phyloP scores from a whole-genome alignment of 2,797 vertebrate species.

The Gallinago solitaria region DNA sequence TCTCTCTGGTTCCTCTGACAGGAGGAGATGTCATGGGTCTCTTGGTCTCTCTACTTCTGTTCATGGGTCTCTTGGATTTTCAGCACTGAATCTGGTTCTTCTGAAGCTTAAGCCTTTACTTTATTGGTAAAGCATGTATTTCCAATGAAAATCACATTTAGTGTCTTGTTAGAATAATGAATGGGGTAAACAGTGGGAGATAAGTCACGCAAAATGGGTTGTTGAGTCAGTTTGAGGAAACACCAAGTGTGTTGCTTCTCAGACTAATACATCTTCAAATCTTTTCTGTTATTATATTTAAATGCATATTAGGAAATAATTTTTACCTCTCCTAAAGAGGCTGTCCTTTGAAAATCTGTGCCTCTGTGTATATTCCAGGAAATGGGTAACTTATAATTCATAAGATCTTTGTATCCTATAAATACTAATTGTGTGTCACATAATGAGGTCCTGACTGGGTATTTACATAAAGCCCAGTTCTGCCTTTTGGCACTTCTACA shows the following conservation, averaged over 20 bases:
- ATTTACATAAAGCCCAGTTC: conserved; percentile 29
- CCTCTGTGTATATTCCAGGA: neutral
- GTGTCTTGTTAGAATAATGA: conserved; percentile 21
- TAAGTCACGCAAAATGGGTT: neutral
- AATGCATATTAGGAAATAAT: neutral
- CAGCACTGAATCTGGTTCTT: neutral
- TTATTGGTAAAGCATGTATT: neutral
- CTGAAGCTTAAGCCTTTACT: neutral
- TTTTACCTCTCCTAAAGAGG: neutral
- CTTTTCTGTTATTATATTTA: neutral
- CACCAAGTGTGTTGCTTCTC: neutral
- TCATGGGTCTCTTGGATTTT: neutral
- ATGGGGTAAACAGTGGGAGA: conserved; percentile 4
- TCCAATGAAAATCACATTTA: neutral
- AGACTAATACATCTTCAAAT: neutral
- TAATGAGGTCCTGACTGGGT: conserved; percentile 7
- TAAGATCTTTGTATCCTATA: neutral
- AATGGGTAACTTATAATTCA: neutral
- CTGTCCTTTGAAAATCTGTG: neutral
- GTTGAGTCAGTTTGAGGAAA: neutral
- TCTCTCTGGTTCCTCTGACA: neutral
- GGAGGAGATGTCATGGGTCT: neutral
- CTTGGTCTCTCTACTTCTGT: neutral
- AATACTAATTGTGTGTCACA: conserved; percentile 42
- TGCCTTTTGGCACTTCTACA: conserved; percentile 26